These are phyloP conservation scores for Spisula solida DNA, from an alignment of 2,888 invertebrate species.

Conservation along the genomic window DNA sequence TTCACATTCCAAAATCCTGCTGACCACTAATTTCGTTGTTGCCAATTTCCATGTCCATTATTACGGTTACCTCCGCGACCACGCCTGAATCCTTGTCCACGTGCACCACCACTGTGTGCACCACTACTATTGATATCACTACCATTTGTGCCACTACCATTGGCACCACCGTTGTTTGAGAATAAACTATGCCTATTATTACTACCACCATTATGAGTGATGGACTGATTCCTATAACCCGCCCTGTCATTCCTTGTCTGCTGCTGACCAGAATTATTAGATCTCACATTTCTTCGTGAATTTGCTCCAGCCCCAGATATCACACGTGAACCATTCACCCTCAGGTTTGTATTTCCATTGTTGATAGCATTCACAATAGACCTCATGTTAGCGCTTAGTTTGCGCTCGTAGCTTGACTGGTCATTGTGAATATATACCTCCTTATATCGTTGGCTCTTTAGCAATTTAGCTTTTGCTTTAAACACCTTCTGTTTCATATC, in stretches of 20 bases:
- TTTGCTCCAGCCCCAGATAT: not conserved
- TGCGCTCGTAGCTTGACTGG: constrained; percentile 19
- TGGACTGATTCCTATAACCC: too few relatives aligned
- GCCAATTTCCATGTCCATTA: not conserved
- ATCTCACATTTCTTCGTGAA: too few relatives aligned
- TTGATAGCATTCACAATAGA: constrained; percentile 28
- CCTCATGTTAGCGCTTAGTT: constrained; percentile 15
- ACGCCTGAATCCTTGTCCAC: not conserved
- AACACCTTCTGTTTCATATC: constrained; percentile 23
- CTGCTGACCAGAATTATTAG: too few relatives aligned
- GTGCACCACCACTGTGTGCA: too few relatives aligned
- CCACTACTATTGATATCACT: too few relatives aligned
- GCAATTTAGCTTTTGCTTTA: constrained; percentile 19
- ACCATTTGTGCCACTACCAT: too few relatives aligned
- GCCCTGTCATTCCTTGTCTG: too few relatives aligned
- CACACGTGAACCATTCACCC: constrained; percentile 23
- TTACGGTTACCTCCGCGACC: not conserved
- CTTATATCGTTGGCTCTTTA: not conserved
- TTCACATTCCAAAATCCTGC: not conserved
- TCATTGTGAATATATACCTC: constrained; percentile 32
- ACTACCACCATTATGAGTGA: too few relatives aligned
- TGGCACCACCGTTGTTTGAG: too few relatives aligned
- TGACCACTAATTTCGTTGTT: not conserved
- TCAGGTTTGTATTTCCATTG: constrained; percentile 9
- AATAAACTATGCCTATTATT: too few relatives aligned